Base-by-base conservation (phyloP, 2,797 vertebrate species). In the Intellagama lesueurii region DNA sequence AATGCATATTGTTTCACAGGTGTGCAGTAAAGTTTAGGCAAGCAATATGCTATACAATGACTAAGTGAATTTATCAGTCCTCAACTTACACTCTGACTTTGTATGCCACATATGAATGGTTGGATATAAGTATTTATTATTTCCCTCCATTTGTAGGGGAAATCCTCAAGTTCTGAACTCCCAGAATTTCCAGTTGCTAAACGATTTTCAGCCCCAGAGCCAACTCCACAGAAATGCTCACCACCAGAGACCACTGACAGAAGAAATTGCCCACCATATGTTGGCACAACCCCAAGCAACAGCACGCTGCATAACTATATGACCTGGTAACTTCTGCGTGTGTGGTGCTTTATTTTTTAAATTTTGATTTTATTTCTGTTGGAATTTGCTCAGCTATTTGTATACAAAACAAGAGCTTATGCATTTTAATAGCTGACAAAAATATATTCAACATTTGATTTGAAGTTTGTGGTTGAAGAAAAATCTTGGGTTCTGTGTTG, bases 261-360 rank as follows among this genome's bases (percentile, higher is more conserved):
- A 87, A 98, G 94, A 94, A 93, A 85, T 64, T 97, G 97, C 91
- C 94, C 93, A 40, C 95, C 92, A 9, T 73, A 93, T 1, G 30
- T 96, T 89, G 98, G 95, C 91, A 96, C 97, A 95, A 99, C 98
- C 0, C 98, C 98, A 17, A 97, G 97, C 88, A 95, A 91, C 94
- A 97, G 92, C 91, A 91, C 95, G 2, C 85, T 83, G 70, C 94
- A 90, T 83, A 94, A 97, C 86, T 97, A 96, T 52, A 96, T 97
- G 96, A 94, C 89, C 91, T 97, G 97, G 97, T 98, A 97, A 97
- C 0, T 22, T 24, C 1, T 77, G 19, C 81, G 64, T 72, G 28
- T 49, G 19, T 30, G 68, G 60, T 66, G 40, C 47, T n/a, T 60
- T 24, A 2, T 32, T 32, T 16, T 85, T 64, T 6, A 28, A 44